phyloP scores from a whole-genome alignment of 2,797 vertebrate genomes.

The Hozukius guyotensis region DNA sequence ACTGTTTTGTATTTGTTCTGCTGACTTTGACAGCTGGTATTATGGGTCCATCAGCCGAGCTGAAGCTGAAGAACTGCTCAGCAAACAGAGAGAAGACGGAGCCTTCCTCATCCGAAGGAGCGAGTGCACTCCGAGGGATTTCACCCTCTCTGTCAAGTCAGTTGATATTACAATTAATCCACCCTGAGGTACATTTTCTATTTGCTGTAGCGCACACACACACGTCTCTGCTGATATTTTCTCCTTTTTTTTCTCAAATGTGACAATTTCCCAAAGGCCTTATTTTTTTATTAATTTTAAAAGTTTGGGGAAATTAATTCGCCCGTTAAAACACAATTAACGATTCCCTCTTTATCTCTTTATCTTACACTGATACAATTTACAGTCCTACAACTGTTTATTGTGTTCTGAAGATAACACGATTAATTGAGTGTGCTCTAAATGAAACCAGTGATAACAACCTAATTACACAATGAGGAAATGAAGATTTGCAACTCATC shows the following conservation, averaged over 20 bases:
- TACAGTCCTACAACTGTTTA: neutral
- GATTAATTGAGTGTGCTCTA: neutral
- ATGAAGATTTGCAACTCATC: neutral
- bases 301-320: neutral
- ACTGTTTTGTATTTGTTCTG: neutral
- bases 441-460: neutral
- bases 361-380: neutral
- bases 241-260: neutral
- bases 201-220: neutral
- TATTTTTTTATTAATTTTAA: neutral
- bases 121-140: slow-evolving; percentile 88
- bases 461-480: neutral
- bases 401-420: neutral
- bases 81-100: slow-evolving; percentile 90
- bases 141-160: slow-evolving; percentile 91
- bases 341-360: neutral
- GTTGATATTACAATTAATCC: slow-evolving; percentile 47
- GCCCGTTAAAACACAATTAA: neutral
- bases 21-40: slow-evolving; percentile 85
- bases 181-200: neutral
- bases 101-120: slow-evolving; percentile 91
- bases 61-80: slow-evolving; percentile 90
- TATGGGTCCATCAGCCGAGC: slow-evolving; percentile 89
- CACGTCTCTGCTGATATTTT: neutral
- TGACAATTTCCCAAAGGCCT: neutral